Base-by-base conservation (phyloP, 35 echinoderm and acorn worm genomes). In the Ophiothrix spiculata region DNA sequence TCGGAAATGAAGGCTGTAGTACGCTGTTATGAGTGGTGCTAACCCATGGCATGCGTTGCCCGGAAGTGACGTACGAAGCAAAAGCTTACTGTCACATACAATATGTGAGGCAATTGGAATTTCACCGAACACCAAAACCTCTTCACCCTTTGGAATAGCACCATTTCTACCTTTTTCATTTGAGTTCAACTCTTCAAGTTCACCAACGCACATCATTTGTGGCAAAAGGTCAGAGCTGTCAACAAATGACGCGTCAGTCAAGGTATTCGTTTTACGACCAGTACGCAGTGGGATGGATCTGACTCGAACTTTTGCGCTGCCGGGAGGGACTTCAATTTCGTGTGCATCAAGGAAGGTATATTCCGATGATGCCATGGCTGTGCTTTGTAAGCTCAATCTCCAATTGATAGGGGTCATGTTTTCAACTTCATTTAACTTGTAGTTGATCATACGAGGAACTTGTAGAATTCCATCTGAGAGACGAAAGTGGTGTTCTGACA, bases 1-100 rank as follows among this genome's bases (percentile, higher is more conserved):
- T 76, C 91, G 81, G 75, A 93, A 88, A 40, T 93, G 49, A 8
- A 97, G 60, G 56, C 87, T 87, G 64, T 88, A 60, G 79, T 97
- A 93, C 39, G 95, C 88, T 21, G 80, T 63, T 40, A 86, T 49
- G 78, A 97, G 93, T n/a, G n/a, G n/a, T 79, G 85, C 79, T 15
- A 88, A 35, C 19, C 86, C 39, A 31, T 77, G 85, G n/a, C 91
- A 63, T 1, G 91, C 84, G 54, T 87, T 85, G 49, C 81, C 49
- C 45, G 95, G 91, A 78, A 88, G 88, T 29, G 39, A 39, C 8
- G 90, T 80, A 40, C 85, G 31, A n/a, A n/a, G n/a, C n/a, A n/a
- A n/a, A 37, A 89, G 73, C 17, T 77, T 36, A 39, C 84, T 54
- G 80, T 86, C 17, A 45, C 82, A 78, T 35, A 93, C 40, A 33